Evolutionary conservation across 2,113 vertebrate species (phyloP), one percentile per base, ranked within the genome.

Genomic region (Podocnemis expansa): DNA sequence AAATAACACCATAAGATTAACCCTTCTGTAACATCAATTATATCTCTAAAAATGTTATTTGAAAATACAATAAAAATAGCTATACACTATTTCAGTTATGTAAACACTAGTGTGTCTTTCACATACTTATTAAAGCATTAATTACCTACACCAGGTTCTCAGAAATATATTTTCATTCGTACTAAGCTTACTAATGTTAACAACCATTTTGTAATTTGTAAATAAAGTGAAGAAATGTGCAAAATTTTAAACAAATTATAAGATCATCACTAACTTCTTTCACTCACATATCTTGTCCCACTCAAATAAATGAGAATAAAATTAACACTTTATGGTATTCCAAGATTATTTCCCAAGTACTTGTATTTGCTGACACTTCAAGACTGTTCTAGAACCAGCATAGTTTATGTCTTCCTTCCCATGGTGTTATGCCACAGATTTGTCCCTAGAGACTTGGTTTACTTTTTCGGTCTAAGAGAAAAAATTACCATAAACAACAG

Each of bases 161-260:
- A 5, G 27, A 55, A 14, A 34, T 49, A 16, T 4, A 3, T n/a
- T 56, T 5, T 49, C 25, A 1, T n/a, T 51, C 43, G 14, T 27
- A 2, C 2, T 11, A 43, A 21, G 34, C 0, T 1, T 4, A 51
- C 5, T 1, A 0, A 19, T 5, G 8, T 22, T 34, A 19, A 1
- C 0, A 1, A 25, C 11, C 73, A 21, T 45, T 75, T 24, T 21
- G 45, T 19, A 2, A 34, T 0, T 6, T 47, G 31, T 16, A 10
- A 6, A 5, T 17, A 70, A 52, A n/a, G 19, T 45, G 31, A 41
- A 34, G 70, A 87, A 38, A 52, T 17, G 24, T 2, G 10, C 4
- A 29, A 41, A 16, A 24, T 47, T 51, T 4, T 3, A 25, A 41
- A 29, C 22, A 21, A 52, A 45, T 38, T 80, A 45, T 21, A 19